phyloP scores from a whole-genome alignment of 2,797 vertebrate species.

The Enteromius treurensis region DNA sequence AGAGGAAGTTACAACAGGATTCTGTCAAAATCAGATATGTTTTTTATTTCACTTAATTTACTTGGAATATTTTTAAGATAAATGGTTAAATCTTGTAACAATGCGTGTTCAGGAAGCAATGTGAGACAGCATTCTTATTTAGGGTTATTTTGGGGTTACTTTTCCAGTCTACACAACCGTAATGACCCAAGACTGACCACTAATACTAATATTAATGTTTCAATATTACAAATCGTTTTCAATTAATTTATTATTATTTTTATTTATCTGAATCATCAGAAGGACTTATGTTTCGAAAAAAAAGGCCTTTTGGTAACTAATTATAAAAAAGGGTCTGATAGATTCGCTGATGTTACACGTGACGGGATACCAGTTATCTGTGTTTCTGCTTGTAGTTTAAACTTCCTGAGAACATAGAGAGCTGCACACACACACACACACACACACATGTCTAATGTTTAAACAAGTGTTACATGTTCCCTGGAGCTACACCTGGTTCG shows the following conservation, averaged over 20 bases:
- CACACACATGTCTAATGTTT: background rate
- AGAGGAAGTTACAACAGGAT: slow-evolving; percentile 24
- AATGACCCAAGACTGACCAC: background rate
- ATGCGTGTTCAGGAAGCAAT: background rate
- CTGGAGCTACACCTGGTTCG: slow-evolving; percentile 37
- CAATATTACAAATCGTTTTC: background rate
- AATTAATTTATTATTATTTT: background rate
- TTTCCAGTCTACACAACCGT: background rate
- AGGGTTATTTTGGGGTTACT: slow-evolving; percentile 17
- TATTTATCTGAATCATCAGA: background rate
- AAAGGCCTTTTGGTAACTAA: background rate
- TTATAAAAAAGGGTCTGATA: background rate
- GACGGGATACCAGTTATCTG: background rate
- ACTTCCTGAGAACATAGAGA: slow-evolving; percentile 33
- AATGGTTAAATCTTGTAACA: slow-evolving; percentile 1
- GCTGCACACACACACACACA: too few species aligned
- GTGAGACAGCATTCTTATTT: background rate
- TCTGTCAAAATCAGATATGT: slow-evolving; percentile 19
- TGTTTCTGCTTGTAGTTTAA: slow-evolving; percentile 22
- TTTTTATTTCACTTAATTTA: background rate
- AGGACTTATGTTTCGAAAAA: background rate
- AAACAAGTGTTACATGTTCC: slow-evolving; percentile 25
- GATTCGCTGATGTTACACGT: background rate
- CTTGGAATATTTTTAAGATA: background rate
- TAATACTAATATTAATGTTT: background rate